phyloP scores from a whole-genome alignment of 2,797 vertebrate species.

The Enteromius mattozi region DNA sequence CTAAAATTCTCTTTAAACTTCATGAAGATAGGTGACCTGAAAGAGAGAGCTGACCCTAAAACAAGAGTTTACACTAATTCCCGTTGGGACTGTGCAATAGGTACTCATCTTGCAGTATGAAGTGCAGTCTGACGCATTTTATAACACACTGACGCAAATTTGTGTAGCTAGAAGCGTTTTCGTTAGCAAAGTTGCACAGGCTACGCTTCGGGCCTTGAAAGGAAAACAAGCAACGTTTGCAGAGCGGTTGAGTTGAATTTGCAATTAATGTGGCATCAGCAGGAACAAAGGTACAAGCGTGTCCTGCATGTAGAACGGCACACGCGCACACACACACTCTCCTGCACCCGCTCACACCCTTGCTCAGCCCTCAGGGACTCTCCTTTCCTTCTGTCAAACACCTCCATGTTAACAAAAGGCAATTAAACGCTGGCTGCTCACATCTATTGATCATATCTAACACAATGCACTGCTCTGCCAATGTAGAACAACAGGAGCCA shows the following conservation, averaged over 20 bases:
- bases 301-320: conserved; percentile 11
- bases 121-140: neutral
- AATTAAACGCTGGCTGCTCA: conserved; percentile 74
- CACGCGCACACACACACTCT: conserved; percentile 15
- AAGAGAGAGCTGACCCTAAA: neutral
- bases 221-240: conserved; percentile 13
- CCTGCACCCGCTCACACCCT: conserved; percentile 36
- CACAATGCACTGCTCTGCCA: conserved; percentile 65
- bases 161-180: conserved; percentile 24
- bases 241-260: conserved; percentile 36
- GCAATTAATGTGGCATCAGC: conserved; percentile 49
- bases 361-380: conserved; percentile 37
- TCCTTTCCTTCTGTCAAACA: conserved; percentile 48
- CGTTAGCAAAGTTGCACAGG: conserved; percentile 6
- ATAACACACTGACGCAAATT: neutral
- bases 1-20: neutral
- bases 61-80: neutral
- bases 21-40: neutral
- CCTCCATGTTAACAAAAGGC: conserved; percentile 70
- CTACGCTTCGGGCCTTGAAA: conserved; percentile 24
- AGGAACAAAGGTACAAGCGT: conserved; percentile 41
- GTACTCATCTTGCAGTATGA: neutral
- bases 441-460: conserved; percentile 74
- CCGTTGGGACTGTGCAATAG: neutral
- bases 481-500: conserved; percentile 74